Evolutionary conservation across 2,797 vertebrate genomes (phyloP).

Genomic region (Scomberomorus guttatus): DNA sequence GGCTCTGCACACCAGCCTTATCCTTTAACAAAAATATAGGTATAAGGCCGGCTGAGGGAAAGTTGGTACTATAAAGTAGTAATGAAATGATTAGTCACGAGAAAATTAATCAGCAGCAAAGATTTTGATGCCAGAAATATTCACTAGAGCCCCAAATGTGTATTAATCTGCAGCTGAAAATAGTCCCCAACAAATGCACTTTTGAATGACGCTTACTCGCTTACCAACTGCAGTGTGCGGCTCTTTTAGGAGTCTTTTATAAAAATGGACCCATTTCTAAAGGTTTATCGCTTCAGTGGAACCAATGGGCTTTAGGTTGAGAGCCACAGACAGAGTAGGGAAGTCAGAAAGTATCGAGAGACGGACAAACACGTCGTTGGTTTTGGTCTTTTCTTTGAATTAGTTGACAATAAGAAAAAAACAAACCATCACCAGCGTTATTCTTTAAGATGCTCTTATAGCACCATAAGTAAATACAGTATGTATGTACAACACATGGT

Average conservation of each 20-base stretch:
- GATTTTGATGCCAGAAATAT: too few species aligned
- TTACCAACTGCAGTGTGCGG: too few species aligned
- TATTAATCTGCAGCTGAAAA: slow-evolving; percentile 9
- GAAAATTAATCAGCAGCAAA: too few species aligned
- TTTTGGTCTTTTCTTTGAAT: neutral
- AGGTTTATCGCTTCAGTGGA: neutral
- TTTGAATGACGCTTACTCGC: too few species aligned
- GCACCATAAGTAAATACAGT: neutral
- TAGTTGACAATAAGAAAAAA: neutral
- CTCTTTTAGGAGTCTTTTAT: too few species aligned
- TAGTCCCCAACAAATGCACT: too few species aligned
- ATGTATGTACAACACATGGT: neutral
- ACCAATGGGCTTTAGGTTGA: too few species aligned
- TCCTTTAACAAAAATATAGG: too few species aligned
- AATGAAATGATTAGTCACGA: neutral
- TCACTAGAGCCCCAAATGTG: slow-evolving; percentile 1
- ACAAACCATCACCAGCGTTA: neutral
- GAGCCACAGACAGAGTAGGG: neutral
- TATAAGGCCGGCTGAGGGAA: too few species aligned
- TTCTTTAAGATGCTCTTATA: neutral
- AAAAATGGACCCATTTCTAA: neutral
- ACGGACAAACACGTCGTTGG: neutral
- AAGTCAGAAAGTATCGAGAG: neutral
- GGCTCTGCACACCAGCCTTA: too few species aligned
- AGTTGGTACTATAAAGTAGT: too few species aligned